phyloP scores from a whole-genome alignment of 2,888 invertebrate genomes.

The Andrena hattorfiana region DNA sequence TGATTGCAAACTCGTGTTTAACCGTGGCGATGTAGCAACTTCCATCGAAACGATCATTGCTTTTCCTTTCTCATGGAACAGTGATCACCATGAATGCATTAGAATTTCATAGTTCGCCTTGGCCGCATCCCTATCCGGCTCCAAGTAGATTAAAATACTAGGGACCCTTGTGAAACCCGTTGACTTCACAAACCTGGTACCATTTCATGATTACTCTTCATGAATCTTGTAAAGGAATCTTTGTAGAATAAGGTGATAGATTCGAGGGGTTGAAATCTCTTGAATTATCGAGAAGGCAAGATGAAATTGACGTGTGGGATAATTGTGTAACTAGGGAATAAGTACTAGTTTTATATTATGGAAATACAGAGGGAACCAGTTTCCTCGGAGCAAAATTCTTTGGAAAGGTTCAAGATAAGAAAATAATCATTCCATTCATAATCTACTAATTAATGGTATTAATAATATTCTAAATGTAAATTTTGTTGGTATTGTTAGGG shows the following conservation, averaged over 20 bases:
- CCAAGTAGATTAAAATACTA: background rate
- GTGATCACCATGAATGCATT: constrained; percentile 33
- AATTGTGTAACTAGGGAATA: too few species aligned
- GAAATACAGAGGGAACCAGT: too few species aligned
- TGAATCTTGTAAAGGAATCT: background rate
- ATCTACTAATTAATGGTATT: too few species aligned
- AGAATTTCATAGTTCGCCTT: constrained; percentile 46
- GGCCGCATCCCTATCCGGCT: background rate
- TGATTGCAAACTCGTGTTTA: constrained; percentile 55
- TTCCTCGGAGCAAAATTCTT: too few species aligned
- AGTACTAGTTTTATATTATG: too few species aligned
- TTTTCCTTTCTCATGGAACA: constrained; percentile 25
- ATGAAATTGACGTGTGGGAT: too few species aligned
- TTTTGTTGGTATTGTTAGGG: too few species aligned
- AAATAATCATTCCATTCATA: too few species aligned
- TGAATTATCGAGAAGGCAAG: too few species aligned
- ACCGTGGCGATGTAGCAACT: constrained; percentile 32
- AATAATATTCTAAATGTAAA: too few species aligned
- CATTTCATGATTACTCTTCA: background rate
- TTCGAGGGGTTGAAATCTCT: background rate
- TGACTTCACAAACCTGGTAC: background rate
- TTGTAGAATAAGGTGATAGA: background rate
- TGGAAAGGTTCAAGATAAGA: too few species aligned
- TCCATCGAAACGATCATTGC: constrained; percentile 37
- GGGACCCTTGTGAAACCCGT: background rate